Percentiles rank a stretch among this genome's conserved stretches.
phyloP scores from a whole-genome alignment of 1,140 invertebrate genomes.

The Leptinotarsa texana region DNA sequence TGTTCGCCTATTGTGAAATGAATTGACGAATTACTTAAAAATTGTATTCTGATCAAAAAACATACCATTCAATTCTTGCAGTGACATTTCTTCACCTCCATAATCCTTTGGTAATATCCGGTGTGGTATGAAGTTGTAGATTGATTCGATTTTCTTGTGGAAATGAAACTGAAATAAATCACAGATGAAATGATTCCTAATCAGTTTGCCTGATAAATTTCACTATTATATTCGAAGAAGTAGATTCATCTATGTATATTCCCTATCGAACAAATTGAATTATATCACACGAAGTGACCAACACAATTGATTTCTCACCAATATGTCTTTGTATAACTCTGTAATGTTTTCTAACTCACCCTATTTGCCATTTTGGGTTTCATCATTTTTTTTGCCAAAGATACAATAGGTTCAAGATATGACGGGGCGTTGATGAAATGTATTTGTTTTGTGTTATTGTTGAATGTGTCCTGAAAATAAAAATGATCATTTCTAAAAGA shows the following conservation, averaged over 20 bases:
- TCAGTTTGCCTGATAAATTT: too few species aligned
- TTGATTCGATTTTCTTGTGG: background rate
- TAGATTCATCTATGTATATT: too few species aligned
- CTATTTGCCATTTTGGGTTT: conserved; percentile 18
- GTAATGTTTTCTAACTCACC: background rate
- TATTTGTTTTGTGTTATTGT: conserved; percentile 4
- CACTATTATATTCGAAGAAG: too few species aligned
- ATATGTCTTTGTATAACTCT: too few species aligned
- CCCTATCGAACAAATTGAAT: too few species aligned
- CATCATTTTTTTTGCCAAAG: background rate
- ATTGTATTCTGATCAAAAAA: background rate
- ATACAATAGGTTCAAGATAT: background rate
- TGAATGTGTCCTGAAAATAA: conserved; percentile 11
- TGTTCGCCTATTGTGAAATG: too few species aligned
- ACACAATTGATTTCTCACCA: too few species aligned
- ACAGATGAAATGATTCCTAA: too few species aligned
- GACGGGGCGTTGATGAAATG: background rate
- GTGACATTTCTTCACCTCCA: conserved; percentile 13
- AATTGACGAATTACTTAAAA: too few species aligned
- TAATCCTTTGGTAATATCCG: conserved; percentile 21
- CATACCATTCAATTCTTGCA: conserved; percentile 27
- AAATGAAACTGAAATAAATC: conserved; percentile 12
- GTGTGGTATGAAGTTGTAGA: conserved; percentile 20
- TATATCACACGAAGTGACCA: too few species aligned
- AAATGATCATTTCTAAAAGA: background rate